Conservation (phyloP, 2,888 invertebrate genomes). For the Netelia virgata region DNA sequence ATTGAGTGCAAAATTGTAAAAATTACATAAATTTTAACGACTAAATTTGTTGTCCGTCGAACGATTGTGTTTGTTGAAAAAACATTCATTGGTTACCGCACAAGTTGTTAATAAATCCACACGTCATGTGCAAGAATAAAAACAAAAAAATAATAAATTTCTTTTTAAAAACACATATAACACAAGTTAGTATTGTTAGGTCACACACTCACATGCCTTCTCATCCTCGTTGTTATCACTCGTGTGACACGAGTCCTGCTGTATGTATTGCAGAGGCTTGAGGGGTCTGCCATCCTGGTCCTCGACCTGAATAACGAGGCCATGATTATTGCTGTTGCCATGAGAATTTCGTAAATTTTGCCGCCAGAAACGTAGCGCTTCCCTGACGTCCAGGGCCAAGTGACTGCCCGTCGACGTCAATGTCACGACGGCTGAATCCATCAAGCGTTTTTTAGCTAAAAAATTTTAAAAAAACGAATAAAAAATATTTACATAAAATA, state of each 20-base stretch:
- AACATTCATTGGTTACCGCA: constrained; percentile 68
- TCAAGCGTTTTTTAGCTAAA: constrained; percentile 81
- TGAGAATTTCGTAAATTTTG: constrained; percentile 72
- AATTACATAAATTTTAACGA: constrained; percentile 5
- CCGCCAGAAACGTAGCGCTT: constrained; percentile 81
- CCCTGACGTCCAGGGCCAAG: constrained; percentile 80
- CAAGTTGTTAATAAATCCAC: constrained; percentile 71
- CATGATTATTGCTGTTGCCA: constrained; percentile 82
- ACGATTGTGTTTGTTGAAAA: background rate
- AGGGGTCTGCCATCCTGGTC: constrained; percentile 87
- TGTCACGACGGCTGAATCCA: constrained; percentile 82
- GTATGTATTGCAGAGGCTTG: constrained; percentile 86
- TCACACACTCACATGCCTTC: constrained; percentile 85
- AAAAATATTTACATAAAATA: background rate
- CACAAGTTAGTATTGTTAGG: constrained; percentile 83
- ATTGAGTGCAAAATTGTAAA: background rate
- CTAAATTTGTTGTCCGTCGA: constrained; percentile 2
- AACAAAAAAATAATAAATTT: constrained; percentile 11
- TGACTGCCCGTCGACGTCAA: constrained; percentile 79
- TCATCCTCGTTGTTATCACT: constrained; percentile 79
- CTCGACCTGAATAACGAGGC: constrained; percentile 87
- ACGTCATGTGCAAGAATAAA: constrained; percentile 32
- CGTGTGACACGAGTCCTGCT: constrained; percentile 79
- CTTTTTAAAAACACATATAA: constrained; percentile 60
- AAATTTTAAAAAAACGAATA: constrained; percentile 17